Percentiles rank a stretch among this genome's conserved stretches.
Conservation (phyloP, 2,113 vertebrate species). For the Sylvilagus bachmani region DNA sequence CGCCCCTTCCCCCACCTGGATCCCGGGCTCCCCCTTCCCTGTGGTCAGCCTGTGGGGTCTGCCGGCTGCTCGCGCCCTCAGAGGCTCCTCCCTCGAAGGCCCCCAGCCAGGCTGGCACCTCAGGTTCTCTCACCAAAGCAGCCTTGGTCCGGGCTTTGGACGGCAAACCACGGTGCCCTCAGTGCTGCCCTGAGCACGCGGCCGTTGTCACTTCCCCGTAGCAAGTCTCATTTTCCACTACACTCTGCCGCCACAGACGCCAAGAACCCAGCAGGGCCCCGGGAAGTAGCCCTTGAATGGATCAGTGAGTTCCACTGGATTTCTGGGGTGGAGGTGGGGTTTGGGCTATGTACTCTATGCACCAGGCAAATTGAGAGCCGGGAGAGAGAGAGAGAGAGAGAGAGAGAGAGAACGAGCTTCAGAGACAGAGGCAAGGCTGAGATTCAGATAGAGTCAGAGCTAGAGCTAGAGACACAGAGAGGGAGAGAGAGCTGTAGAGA, state of each 20-base stretch:
- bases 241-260: not conserved
- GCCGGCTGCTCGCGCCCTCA: too few relatives aligned
- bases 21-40: too few relatives aligned
- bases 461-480: too few relatives aligned
- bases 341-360: too few relatives aligned
- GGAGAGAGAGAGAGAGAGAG: not conserved
- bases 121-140: not conserved
- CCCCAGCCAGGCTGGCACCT: not conserved
- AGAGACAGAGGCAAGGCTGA: too few relatives aligned
- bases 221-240: not conserved
- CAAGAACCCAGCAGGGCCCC: not conserved
- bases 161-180: too few relatives aligned
- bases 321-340: too few relatives aligned
- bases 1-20: too few relatives aligned
- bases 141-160: not conserved
- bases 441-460: too few relatives aligned
- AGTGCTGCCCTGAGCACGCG: not conserved
- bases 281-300: not conserved
- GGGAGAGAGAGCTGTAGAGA: too few relatives aligned
- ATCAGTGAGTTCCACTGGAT: not conserved
- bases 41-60: too few relatives aligned
- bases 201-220: not conserved
- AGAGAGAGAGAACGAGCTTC: not conserved
- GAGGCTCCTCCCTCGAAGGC: not conserved
- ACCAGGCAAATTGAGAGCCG: too few relatives aligned